Evolutionary conservation across 2,888 invertebrate genomes (phyloP), one percentile per base, ranked within the genome.

Genomic region (Melikaiella ostensackeni): DNA sequence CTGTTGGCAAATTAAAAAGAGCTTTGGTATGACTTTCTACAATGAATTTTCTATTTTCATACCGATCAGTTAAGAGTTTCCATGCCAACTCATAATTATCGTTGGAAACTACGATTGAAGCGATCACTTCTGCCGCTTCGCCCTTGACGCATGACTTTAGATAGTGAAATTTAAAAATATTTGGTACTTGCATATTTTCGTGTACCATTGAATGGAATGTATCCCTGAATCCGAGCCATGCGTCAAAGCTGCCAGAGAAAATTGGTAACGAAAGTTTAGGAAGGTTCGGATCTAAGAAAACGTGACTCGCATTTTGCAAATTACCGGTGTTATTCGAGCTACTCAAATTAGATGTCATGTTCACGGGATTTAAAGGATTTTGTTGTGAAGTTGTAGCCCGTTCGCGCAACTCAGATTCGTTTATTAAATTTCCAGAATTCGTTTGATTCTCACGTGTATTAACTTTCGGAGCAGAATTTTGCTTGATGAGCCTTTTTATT

Each of bases 171-270:
- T 66, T 66, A 38, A 66, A 66, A n/a, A 66, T 42, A 2, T 57
- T 21, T 24, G 57, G 57, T 13, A 57, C 57, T 73, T 73, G 73
- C 16, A 19, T 19, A 55, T 73, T 73, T 27, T 73, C 19, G n/a
- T 73, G 73, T 21, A 73, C 30, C 8, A 55, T 73, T 73, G 73
- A 73, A 55, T 73, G 8, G 6, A 73, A 73, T 55, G 73, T 50
- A 3, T 55, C 73, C 5, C 24, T 46, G 9, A 73, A 73, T n/a
- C 73, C 50, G 42, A 73, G 46, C 73, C 73, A 73, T 50, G 73
- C 33, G 55, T 73, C 73, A 73, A 73, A 73, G 46, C 30, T 50
- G 8, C 73, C 55, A 16, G 57, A 73, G 30, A 73, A 73, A 6
- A 19, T 16, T 8, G 30, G 73, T 33, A 73, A 55, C 7, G 21